Percentiles rank a stretch among this genome's conserved stretches.
Evolutionary conservation across 1,140 invertebrate species (phyloP).

Genomic region (Coptotermes formosanus): DNA sequence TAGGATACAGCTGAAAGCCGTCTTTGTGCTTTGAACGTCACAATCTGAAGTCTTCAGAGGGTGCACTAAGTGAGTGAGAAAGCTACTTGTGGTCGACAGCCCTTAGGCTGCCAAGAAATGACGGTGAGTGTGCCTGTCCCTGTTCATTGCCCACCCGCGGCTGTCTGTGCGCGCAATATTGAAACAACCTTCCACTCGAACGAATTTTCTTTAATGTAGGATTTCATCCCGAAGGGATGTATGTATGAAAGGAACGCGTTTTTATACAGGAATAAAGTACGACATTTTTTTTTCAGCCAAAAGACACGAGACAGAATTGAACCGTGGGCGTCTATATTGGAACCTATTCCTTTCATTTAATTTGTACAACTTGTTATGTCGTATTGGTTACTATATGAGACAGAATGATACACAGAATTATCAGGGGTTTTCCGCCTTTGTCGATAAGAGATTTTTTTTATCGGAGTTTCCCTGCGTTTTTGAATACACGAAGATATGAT

Average conservation of each 20-base stretch:
- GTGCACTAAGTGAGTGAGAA: too few species aligned
- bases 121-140: too few species aligned
- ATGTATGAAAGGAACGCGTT: not conserved
- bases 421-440: too few species aligned
- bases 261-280: not conserved
- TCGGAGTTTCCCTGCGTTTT: too few species aligned
- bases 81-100: too few species aligned
- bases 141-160: not conserved
- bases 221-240: not conserved
- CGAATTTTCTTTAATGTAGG: conserved; percentile 10
- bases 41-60: too few species aligned
- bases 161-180: not conserved
- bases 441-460: too few species aligned
- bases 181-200: conserved; percentile 10
- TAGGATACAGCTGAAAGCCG: too few species aligned
- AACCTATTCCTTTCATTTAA: not conserved
- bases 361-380: not conserved
- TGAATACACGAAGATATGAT: too few species aligned
- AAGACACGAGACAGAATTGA: not conserved
- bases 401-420: not conserved
- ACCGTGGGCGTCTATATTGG: not conserved
- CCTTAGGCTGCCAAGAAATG: too few species aligned
- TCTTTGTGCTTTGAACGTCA: too few species aligned
- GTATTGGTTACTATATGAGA: not conserved
- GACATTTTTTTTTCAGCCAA: not conserved